Evolutionary conservation across 2,888 invertebrate genomes (phyloP).

Genomic region (Aphrophora alni): DNA sequence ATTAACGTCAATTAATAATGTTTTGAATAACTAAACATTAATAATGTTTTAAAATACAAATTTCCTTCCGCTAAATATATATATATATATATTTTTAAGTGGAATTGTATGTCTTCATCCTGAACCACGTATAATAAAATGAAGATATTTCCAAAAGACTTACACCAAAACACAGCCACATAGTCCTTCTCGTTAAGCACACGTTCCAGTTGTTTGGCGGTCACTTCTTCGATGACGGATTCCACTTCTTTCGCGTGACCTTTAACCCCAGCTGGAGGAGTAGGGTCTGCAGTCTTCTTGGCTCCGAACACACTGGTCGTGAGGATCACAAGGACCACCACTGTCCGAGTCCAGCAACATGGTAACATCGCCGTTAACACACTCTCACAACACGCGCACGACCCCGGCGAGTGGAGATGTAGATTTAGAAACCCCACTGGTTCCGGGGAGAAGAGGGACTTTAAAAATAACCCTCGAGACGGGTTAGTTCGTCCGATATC

Average conservation of each 20-base stretch:
- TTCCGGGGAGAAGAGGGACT: slow-evolving; percentile 12
- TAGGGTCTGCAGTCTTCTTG: slow-evolving; percentile 31
- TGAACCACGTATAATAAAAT: too few relatives aligned
- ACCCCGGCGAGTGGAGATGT: slow-evolving; percentile 33
- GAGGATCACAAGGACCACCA: slow-evolving; percentile 22
- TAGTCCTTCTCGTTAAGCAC: slow-evolving; percentile 90
- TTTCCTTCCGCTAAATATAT: too few relatives aligned
- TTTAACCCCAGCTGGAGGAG: slow-evolving; percentile 28
- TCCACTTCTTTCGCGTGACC: slow-evolving; percentile 57
- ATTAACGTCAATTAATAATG: too few relatives aligned
- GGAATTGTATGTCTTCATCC: too few relatives aligned
- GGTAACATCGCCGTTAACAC: slow-evolving; percentile 32
- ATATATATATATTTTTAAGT: too few relatives aligned
- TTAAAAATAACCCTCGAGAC: slow-evolving; percentile 36
- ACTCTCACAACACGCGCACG: slow-evolving; percentile 13
- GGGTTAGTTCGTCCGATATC: not conserved
- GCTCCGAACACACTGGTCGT: slow-evolving; percentile 22
- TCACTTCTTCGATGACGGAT: slow-evolving; percentile 91
- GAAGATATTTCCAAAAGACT: too few relatives aligned
- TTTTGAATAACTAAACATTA: too few relatives aligned
- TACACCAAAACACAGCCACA: slow-evolving; percentile 96
- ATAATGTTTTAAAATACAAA: too few relatives aligned
- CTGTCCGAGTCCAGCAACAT: slow-evolving; percentile 28
- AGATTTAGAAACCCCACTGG: slow-evolving; percentile 27
- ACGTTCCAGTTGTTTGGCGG: slow-evolving; percentile 89